Percentiles rank a stretch among this genome's conserved stretches.
Evolutionary conservation across 2,888 invertebrate species (phyloP).

Genomic region (Eristalinus sepulchralis): DNA sequence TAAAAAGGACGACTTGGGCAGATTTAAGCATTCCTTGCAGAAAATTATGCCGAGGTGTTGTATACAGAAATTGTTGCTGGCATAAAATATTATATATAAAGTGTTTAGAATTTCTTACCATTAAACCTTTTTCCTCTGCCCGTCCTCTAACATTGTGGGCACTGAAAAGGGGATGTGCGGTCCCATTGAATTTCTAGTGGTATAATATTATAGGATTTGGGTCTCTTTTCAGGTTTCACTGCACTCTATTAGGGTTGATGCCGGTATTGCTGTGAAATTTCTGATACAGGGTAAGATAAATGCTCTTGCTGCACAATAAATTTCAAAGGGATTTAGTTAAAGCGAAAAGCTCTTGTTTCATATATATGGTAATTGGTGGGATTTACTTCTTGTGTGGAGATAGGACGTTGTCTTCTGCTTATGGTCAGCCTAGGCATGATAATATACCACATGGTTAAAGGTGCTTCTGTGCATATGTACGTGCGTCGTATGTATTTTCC

Average conservation of each 20-base stretch:
- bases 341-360: constrained; percentile 43
- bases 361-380: constrained; percentile 55
- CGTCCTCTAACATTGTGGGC: not conserved
- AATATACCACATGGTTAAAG: not conserved
- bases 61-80: not conserved
- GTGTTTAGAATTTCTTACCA: constrained; percentile 32
- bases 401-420: not conserved
- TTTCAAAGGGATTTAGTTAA: constrained; percentile 53
- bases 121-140: not conserved
- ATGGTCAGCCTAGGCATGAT: constrained; percentile 2
- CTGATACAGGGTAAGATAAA: constrained; percentile 43
- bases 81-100: not conserved
- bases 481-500: not conserved
- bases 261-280: constrained; percentile 13
- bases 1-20: not conserved
- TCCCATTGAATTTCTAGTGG: constrained; percentile 34
- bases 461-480: not conserved
- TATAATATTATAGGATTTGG: constrained; percentile 37
- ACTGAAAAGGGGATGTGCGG: not conserved
- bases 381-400: constrained; percentile 36
- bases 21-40: not conserved
- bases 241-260: not conserved
- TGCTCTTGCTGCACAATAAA: constrained; percentile 47
- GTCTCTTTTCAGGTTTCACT: constrained; percentile 34
- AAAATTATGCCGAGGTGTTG: not conserved